These are phyloP conservation scores for Mixornis gularis DNA, from an alignment of 2,113 vertebrate genomes.

Conservation along the genomic window DNA sequence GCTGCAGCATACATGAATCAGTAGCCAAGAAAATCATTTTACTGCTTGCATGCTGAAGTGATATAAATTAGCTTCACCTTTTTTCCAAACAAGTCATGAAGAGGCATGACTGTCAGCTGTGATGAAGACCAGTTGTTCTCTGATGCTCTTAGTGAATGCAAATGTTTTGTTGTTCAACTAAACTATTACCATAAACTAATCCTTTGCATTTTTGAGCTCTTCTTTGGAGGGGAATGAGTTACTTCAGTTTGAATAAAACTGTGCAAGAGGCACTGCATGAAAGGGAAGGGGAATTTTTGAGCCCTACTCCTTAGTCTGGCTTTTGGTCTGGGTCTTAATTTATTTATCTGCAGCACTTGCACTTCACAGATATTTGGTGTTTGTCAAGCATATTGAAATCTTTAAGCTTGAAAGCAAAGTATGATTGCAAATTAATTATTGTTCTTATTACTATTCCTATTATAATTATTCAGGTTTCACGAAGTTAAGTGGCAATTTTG, in stretches of 20 bases:
- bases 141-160: background rate
- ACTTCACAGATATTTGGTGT: background rate
- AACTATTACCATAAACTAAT: background rate
- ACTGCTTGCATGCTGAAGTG: background rate
- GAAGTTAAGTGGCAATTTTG: background rate
- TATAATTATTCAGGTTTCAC: background rate
- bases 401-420: background rate
- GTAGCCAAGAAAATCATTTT: slow-evolving; percentile 2
- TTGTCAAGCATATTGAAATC: background rate
- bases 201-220: background rate
- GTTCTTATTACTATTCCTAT: background rate
- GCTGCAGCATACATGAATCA: background rate
- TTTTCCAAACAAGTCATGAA: background rate
- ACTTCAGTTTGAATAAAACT: background rate
- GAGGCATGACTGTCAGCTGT: background rate
- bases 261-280: background rate
- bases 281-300: background rate
- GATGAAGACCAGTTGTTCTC: background rate
- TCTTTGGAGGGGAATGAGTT: background rate
- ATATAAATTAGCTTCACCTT: background rate
- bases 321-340: background rate
- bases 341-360: background rate
- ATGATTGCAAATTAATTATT: background rate
- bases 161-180: background rate
- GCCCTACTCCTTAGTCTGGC: background rate